These are phyloP conservation scores for Ptychadena robeensis DNA, from an alignment of 2,797 vertebrate genomes.

Conservation along the genomic window DNA sequence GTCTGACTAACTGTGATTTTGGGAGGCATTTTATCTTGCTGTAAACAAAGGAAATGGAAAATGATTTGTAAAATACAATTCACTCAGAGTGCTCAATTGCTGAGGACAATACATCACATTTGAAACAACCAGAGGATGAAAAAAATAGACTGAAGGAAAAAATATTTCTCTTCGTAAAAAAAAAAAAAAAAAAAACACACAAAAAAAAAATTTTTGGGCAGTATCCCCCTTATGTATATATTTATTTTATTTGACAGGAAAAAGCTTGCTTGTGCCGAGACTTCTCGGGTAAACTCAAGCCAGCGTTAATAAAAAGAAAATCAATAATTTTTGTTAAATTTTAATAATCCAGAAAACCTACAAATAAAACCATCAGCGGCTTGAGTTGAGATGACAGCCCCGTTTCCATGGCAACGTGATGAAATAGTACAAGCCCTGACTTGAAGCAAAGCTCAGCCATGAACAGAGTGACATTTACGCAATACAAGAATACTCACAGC, in stretches of 20 bases:
- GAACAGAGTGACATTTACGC: conserved; percentile 80
- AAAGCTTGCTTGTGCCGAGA: conserved; percentile 67
- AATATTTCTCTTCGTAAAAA: conserved; percentile 31
- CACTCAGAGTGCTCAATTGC: conserved; percentile 64
- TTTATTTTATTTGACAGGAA: conserved; percentile 59
- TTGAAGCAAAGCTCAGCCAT: conserved; percentile 74
- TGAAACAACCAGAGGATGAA: conserved; percentile 60
- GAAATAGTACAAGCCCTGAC: conserved; percentile 75
- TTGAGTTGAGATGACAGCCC: conserved; percentile 78
- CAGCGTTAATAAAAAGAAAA: conserved; percentile 78
- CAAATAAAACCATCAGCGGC: conserved; percentile 80
- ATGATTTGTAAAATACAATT: conserved; percentile 68
- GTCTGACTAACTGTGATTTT: conserved; percentile 70
- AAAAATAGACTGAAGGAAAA: conserved; percentile 51
- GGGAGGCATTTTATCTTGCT: conserved; percentile 64
- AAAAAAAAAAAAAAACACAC: not conserved
- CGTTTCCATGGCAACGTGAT: conserved; percentile 81
- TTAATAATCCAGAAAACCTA: conserved; percentile 81
- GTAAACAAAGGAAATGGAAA: conserved; percentile 73
- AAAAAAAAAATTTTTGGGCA: conserved; percentile 15
- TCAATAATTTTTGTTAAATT: conserved; percentile 85
- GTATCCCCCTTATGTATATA: conserved; percentile 35
- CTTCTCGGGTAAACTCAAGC: conserved; percentile 72
- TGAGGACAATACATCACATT: conserved; percentile 64
- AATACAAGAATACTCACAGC: conserved; percentile 71